phyloP scores from a whole-genome alignment of 92 coral and sea anemone species.

The Virgularia gustaviana region DNA sequence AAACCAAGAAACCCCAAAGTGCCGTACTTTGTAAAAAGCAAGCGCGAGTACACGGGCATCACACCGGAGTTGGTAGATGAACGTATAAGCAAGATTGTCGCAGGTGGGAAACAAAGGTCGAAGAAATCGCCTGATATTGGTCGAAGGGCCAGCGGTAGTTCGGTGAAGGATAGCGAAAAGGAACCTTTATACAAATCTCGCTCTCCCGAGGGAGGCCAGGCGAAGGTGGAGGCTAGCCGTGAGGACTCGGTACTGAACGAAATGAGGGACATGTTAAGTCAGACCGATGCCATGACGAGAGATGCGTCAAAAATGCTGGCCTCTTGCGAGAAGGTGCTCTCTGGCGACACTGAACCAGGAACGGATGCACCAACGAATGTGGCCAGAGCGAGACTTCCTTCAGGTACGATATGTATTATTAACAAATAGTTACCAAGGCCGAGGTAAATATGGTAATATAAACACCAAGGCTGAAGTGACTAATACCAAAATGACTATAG shows the following conservation, averaged over 20 bases:
- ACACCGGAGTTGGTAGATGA: constrained; percentile 31
- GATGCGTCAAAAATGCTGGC: constrained; percentile 29
- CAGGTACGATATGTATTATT: constrained; percentile 1
- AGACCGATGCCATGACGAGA: constrained; percentile 45
- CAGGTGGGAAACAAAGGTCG: constrained; percentile 26
- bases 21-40: constrained; percentile 36
- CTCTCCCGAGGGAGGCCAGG: background rate
- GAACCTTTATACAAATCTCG: background rate
- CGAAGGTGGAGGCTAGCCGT: background rate
- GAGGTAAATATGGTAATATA: no score
- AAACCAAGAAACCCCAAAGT: background rate
- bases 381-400: constrained; percentile 12
- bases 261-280: constrained; percentile 66
- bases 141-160: background rate
- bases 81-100: constrained; percentile 17
- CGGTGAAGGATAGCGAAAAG: background rate
- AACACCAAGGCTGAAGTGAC: no score
- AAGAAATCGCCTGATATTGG: constrained; percentile 25
- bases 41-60: constrained; percentile 21
- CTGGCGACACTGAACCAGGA: constrained; percentile 46
- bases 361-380: constrained; percentile 6
- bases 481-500: no score
- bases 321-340: constrained; percentile 28
- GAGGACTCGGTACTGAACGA: constrained; percentile 74
- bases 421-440: no score